A percentile compares a stretch with the other conserved stretches of the same genome.
phyloP scores from a whole-genome alignment of 30 jellyfish, hydroid and myxozoan genomes.

The Cassiopea xamachana region DNA sequence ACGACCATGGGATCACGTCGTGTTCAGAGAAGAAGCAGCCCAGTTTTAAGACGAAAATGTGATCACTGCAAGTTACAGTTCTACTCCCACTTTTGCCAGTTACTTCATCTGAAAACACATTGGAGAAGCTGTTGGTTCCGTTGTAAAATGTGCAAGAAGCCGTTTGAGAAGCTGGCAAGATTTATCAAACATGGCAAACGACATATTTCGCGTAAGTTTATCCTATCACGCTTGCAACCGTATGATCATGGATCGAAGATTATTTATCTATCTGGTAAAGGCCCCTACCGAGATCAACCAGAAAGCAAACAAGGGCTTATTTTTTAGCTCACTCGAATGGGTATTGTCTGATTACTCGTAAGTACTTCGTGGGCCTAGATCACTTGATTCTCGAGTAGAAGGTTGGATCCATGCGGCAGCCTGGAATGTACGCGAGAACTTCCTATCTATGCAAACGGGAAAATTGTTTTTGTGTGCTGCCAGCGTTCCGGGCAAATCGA shows the following conservation, averaged over 20 bases:
- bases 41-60: constrained; percentile 34
- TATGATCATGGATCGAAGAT: background rate
- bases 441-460: no score
- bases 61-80: constrained; percentile 35
- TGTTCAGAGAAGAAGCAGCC: background rate
- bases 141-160: constrained; percentile 39
- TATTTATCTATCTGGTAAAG: no score
- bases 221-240: background rate
- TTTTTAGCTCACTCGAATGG: no score
- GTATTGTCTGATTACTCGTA: no score
- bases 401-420: no score
- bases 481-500: no score
- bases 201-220: constrained; percentile 26
- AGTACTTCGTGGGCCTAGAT: no score
- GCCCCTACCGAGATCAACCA: no score
- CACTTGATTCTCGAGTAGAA: no score
- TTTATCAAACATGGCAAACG: constrained; percentile 39
- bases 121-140: constrained; percentile 26
- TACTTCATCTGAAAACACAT: constrained; percentile 45
- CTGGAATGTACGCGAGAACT: no score
- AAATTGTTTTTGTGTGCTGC: no score
- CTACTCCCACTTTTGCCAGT: constrained; percentile 40
- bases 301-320: no score
- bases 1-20: background rate
- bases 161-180: constrained; percentile 17